Conservation (phyloP, 1,140 invertebrate species). For the Cotesia chilonis region DNA sequence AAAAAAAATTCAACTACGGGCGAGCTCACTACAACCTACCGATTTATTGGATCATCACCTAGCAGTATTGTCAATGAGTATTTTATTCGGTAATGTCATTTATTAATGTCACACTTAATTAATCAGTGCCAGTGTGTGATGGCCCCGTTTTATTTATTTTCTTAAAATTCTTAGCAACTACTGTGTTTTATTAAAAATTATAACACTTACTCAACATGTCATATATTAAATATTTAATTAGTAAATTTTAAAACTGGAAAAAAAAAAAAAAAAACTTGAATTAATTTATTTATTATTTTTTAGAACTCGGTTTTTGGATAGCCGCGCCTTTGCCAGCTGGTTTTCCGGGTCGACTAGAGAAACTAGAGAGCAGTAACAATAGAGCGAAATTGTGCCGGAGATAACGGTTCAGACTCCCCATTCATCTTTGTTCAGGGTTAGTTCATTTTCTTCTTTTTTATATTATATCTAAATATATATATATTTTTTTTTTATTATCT, state of each 20-base stretch:
- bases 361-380: slow-evolving; percentile 14
- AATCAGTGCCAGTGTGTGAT: too few species aligned
- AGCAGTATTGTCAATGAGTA: too few species aligned
- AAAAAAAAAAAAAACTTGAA: background rate
- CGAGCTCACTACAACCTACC: too few species aligned
- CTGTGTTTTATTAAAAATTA: too few species aligned
- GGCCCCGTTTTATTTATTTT: too few species aligned
- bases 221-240: background rate
- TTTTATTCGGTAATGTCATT: background rate
- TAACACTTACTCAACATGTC: too few species aligned
- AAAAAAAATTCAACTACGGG: background rate
- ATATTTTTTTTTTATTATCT: too few species aligned
- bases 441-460: slow-evolving; percentile 9
- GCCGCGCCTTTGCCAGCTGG: slow-evolving; percentile 26
- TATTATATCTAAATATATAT: too few species aligned
- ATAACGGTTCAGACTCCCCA: slow-evolving; percentile 14
- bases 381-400: slow-evolving; percentile 13
- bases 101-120: too few species aligned
- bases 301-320: background rate
- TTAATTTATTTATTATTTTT: slow-evolving; percentile 1
- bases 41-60: too few species aligned
- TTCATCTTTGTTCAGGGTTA: slow-evolving; percentile 17
- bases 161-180: too few species aligned
- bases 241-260: background rate
- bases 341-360: slow-evolving; percentile 23